phyloP scores from a whole-genome alignment of 2,113 vertebrate species.

The Gopherus flavomarginatus region DNA sequence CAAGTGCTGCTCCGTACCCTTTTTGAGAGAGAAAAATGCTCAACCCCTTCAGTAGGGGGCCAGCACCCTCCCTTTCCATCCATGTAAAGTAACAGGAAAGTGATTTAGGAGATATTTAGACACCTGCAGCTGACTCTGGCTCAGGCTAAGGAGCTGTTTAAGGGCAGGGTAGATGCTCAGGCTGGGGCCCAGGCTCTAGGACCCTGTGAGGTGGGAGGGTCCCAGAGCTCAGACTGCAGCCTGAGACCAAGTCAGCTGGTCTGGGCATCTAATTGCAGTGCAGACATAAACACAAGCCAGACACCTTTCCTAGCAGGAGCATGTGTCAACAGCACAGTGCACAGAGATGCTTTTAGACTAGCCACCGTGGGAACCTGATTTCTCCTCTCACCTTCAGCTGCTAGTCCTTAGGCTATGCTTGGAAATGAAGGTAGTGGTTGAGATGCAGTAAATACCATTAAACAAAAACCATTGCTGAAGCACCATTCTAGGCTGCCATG shows the following conservation, averaged over 20 bases:
- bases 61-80: background rate
- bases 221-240: no score
- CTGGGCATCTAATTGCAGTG: rapidly evolving
- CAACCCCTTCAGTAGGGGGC: background rate
- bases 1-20: rapidly evolving
- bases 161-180: no score
- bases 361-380: background rate
- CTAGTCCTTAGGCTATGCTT: background rate
- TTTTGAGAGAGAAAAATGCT: background rate
- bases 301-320: background rate
- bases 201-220: no score
- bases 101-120: rapidly evolving
- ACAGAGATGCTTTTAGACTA: background rate
- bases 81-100: background rate
- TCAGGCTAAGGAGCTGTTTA: background rate
- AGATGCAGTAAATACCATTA: background rate
- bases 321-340: no score
- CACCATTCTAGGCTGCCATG: rapidly evolving
- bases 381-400: background rate
- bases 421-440: background rate
- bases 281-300: no score
- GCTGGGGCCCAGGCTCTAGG: no score
- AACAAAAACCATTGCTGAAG: background rate
- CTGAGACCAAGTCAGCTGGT: background rate
- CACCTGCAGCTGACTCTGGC: no score